These are phyloP conservation scores for Simalia tracyae DNA, from an alignment of 2,797 vertebrate species.

Conservation along the genomic window DNA sequence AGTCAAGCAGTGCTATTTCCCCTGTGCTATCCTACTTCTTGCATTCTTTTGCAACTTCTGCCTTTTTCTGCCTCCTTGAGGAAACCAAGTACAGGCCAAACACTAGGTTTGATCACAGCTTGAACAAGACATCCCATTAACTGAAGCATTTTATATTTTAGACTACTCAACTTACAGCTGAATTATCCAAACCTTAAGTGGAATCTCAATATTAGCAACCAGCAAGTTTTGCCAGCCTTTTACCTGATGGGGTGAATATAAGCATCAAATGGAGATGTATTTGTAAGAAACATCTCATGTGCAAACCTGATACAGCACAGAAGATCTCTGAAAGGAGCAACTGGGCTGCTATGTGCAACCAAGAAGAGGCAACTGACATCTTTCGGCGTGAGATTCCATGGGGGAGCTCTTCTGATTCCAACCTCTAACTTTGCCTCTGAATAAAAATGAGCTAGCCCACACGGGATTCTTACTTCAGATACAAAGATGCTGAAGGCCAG, in stretches of 20 bases:
- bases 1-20: not conserved
- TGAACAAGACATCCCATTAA: not conserved
- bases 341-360: not conserved
- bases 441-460: not conserved
- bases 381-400: not conserved
- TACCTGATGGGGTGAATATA: not conserved
- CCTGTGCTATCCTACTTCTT: not conserved
- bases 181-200: not conserved
- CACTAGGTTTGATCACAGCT: not conserved
- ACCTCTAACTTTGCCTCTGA: not conserved
- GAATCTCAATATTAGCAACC: not conserved
- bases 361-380: not conserved
- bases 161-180: not conserved
- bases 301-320: not conserved
- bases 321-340: not conserved
- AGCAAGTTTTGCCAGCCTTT: not conserved
- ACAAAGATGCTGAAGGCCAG: not conserved
- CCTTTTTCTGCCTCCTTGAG: too few species aligned
- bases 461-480: not conserved
- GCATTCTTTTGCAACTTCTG: not conserved
- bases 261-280: not conserved
- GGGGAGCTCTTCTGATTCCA: not conserved
- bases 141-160: not conserved
- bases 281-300: not conserved
- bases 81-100: not conserved